Conservation (phyloP, 2,797 vertebrate genomes). For the Rhabdophis nuchalis region DNA sequence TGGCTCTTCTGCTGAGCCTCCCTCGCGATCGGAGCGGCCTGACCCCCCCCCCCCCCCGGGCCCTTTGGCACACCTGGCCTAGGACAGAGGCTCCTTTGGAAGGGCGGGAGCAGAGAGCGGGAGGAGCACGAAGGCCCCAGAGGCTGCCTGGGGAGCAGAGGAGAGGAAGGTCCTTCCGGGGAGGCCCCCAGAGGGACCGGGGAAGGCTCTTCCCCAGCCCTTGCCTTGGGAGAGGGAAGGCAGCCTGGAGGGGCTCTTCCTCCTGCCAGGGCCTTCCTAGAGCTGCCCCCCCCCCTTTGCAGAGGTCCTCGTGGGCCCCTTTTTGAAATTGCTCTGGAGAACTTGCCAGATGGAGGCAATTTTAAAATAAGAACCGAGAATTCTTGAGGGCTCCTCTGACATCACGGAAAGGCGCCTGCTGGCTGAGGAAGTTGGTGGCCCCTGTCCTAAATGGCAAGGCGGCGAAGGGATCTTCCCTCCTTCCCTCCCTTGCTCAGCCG, state of each 20-base stretch:
- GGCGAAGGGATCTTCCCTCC: not conserved
- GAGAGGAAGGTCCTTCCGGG: not conserved
- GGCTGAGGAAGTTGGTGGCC: not conserved
- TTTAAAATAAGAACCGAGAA: not conserved
- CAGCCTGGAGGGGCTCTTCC: not conserved
- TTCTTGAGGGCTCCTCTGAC: not conserved
- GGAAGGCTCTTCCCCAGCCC: too few relatives aligned
- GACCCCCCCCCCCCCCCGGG: too few relatives aligned
- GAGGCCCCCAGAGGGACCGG: too few relatives aligned
- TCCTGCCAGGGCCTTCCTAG: not conserved
- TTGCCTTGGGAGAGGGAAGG: not conserved
- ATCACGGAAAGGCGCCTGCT: not conserved
- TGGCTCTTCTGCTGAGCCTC: slow-evolving; percentile 33
- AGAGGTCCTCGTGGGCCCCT: not conserved
- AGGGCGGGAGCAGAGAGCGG: not conserved
- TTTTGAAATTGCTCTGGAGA: not conserved
- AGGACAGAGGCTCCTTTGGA: not conserved
- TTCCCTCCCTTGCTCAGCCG: too few relatives aligned
- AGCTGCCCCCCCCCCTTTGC: not conserved
- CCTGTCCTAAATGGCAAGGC: not conserved
- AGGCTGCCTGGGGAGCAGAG: not conserved
- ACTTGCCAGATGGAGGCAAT: not conserved
- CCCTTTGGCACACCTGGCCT: not conserved
- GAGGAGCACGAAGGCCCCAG: not conserved
- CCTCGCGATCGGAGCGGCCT: not conserved